These are phyloP conservation scores for Triplophysa yarkandensis DNA, from an alignment of 2,797 vertebrate species.

Conservation along the genomic window DNA sequence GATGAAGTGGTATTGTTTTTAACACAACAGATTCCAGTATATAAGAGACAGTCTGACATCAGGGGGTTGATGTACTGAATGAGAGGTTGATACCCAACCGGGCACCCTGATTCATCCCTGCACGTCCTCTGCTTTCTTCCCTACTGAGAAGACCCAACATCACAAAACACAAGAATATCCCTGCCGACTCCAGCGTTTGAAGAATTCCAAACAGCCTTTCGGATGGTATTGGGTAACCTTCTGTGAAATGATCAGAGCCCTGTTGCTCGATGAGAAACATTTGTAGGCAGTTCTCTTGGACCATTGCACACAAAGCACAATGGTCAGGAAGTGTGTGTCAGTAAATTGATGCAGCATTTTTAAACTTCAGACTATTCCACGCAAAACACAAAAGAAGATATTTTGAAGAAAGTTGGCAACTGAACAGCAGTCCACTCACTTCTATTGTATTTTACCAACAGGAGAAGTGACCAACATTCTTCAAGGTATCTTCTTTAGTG, in stretches of 20 bases:
- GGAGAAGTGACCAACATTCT: too few relatives aligned
- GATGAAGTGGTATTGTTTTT: neutral
- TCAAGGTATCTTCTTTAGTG: too few relatives aligned
- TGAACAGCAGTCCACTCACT: too few relatives aligned
- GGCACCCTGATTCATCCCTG: constrained; percentile 34
- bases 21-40: too few relatives aligned
- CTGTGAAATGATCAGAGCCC: constrained; percentile 28
- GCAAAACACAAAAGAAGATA: too few relatives aligned
- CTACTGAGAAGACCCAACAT: constrained; percentile 31
- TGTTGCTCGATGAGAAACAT: constrained; percentile 21
- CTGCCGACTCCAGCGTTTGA: constrained; percentile 6
- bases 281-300: constrained; percentile 15
- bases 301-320: constrained; percentile 3
- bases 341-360: too few relatives aligned
- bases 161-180: constrained; percentile 22
- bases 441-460: too few relatives aligned
- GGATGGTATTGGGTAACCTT: constrained; percentile 33
- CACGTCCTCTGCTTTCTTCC: constrained; percentile 1
- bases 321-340: constrained; percentile 1
- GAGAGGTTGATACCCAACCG: constrained; percentile 21
- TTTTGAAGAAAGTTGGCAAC: too few relatives aligned
- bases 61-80: constrained; percentile 26
- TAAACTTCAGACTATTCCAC: too few relatives aligned
- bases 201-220: neutral
- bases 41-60: constrained; percentile 8